phyloP scores from a whole-genome alignment of 2,888 invertebrate genomes.

The Pasiphila rectangulata region DNA sequence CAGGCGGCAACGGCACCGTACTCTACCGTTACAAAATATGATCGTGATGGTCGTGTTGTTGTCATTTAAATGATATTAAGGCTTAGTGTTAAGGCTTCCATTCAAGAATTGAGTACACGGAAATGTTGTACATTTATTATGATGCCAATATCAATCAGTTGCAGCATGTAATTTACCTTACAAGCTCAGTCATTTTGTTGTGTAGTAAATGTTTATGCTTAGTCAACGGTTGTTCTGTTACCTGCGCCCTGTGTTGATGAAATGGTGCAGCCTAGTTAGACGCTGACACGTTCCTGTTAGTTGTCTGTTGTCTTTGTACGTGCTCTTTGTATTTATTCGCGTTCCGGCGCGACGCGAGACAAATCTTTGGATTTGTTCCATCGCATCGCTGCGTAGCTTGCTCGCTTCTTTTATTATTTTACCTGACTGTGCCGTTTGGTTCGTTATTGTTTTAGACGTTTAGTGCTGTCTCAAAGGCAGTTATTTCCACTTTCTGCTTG shows the following conservation, averaged over 20 bases:
- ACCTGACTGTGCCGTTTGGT: slow-evolving; percentile 7
- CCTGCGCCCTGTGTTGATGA: background rate
- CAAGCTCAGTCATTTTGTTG: background rate
- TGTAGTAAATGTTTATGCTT: background rate
- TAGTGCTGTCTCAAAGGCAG: slow-evolving; percentile 38
- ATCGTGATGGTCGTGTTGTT: slow-evolving; percentile 19
- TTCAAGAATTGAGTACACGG: slow-evolving; percentile 4
- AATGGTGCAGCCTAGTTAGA: background rate
- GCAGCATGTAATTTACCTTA: background rate
- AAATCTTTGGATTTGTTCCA: slow-evolving; percentile 7
- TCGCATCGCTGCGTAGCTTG: background rate
- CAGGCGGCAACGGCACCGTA: slow-evolving; percentile 25
- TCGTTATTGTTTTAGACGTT: slow-evolving; percentile 12
- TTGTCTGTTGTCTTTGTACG: slow-evolving; percentile 4
- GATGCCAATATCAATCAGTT: slow-evolving; percentile 2
- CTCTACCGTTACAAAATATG: slow-evolving; percentile 25
- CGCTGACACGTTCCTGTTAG: background rate
- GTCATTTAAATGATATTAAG: slow-evolving; percentile 24
- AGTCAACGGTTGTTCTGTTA: background rate
- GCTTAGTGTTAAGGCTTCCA: slow-evolving; percentile 3
- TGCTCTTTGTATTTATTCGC: slow-evolving; percentile 13
- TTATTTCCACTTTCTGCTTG: slow-evolving; percentile 33
- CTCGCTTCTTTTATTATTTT: slow-evolving; percentile 3
- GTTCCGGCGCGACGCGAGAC: slow-evolving; percentile 3
- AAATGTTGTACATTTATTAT: background rate